Percentiles rank a stretch among this genome's conserved stretches.
phyloP scores from a whole-genome alignment of 37 sponge, comb jelly and placozoan species.

The Haliclona indistincta region DNA sequence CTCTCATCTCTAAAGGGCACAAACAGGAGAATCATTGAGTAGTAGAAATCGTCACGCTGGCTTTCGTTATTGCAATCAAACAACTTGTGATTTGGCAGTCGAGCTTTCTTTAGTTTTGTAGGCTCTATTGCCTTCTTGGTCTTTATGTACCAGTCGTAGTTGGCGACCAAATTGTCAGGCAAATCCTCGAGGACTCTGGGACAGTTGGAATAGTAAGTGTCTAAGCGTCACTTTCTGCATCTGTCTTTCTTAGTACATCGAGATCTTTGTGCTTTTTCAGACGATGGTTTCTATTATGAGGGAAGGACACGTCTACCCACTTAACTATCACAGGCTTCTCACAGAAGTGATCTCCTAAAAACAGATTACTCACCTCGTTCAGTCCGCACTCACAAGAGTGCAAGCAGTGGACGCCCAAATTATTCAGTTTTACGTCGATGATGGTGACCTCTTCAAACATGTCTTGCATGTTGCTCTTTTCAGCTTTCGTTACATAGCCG shows the following conservation, averaged over 20 bases:
- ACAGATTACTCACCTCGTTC: no score
- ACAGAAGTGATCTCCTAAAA: constrained; percentile 6
- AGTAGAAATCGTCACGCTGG: constrained; percentile 45
- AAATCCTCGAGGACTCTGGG: constrained; percentile 10
- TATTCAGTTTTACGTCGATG: no score
- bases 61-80: constrained; percentile 17
- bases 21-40: constrained; percentile 40
- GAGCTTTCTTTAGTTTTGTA: constrained; percentile 23
- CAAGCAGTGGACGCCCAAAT: no score
- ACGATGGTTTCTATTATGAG: constrained; percentile 21
- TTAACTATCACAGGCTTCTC: constrained; percentile 22
- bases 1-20: constrained; percentile 31
- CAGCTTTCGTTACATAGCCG: no score
- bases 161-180: no score
- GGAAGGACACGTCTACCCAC: constrained; percentile 26
- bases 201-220: constrained; percentile 27
- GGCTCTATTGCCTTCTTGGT: neutral
- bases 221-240: constrained; percentile 14
- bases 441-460: constrained; percentile 11
- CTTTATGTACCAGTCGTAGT: no score
- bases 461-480: constrained; percentile 22
- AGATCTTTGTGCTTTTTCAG: constrained; percentile 11
- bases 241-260: neutral
- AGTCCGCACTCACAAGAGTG: no score
- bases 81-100: constrained; percentile 28